Conservation (phyloP, 2,113 vertebrate species). For the Camelus dromedarius region DNA sequence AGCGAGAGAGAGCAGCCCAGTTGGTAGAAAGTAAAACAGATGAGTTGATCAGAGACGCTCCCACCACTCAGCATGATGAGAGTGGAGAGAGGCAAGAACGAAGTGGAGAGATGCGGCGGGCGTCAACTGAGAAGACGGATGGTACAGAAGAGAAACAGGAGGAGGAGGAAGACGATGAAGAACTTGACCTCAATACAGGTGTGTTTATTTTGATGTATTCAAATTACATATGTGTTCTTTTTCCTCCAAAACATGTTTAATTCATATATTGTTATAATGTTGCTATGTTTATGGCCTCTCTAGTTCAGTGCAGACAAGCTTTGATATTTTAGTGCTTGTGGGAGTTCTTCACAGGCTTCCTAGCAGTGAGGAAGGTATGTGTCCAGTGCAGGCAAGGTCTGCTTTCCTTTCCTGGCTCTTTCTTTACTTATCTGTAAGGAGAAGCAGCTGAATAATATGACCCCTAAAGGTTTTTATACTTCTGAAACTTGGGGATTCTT, state of each 20-base stretch:
- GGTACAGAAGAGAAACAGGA: slow-evolving; percentile 89
- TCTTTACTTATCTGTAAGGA: neutral
- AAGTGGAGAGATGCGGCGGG: slow-evolving; percentile 98
- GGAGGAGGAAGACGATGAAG: slow-evolving; percentile 97
- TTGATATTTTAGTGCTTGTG: neutral
- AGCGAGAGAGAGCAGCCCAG: slow-evolving; percentile 95
- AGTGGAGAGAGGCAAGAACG: slow-evolving; percentile 99
- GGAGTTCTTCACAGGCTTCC: neutral
- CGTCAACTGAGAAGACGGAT: slow-evolving; percentile 92
- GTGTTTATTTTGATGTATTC: neutral
- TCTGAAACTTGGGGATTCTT: slow-evolving; percentile 26
- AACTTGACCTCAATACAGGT: slow-evolving; percentile 99
- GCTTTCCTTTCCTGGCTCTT: neutral
- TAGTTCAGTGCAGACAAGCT: neutral
- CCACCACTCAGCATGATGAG: slow-evolving; percentile 95
- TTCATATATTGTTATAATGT: neutral
- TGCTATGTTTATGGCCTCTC: neutral
- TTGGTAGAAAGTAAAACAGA: slow-evolving; percentile 98
- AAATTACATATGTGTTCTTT: neutral
- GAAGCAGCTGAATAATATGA: neutral
- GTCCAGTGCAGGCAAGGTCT: neutral
- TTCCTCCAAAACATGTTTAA: neutral
- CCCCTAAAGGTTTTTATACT: neutral
- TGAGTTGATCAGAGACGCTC: slow-evolving; percentile 97
- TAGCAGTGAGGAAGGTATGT: neutral